Conservation (phyloP, 2,797 vertebrate species). For the Fratercula arctica region DNA sequence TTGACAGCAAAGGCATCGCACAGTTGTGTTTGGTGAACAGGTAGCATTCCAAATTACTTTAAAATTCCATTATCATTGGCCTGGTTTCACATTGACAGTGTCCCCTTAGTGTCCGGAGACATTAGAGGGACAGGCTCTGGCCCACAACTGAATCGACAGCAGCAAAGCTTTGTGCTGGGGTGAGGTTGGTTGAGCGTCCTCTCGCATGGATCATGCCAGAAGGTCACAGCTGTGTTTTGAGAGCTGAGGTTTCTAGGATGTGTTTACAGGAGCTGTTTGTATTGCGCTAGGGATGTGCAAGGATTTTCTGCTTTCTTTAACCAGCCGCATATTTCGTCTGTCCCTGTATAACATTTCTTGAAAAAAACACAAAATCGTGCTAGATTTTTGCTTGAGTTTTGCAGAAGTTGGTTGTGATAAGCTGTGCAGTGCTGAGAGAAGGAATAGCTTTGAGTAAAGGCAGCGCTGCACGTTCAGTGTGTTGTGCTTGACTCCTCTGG, state of each 20-base stretch:
- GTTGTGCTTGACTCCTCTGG: neutral
- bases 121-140: neutral
- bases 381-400: neutral
- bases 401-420: neutral
- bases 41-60: neutral
- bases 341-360: neutral
- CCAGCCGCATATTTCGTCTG: neutral
- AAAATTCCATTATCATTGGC: neutral
- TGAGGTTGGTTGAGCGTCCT: neutral
- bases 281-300: neutral
- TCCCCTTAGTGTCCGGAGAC: neutral
- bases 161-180: neutral
- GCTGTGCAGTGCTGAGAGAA: neutral
- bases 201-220: accelerated
- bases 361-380: neutral
- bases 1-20: neutral
- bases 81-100: neutral
- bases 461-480: neutral
- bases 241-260: neutral
- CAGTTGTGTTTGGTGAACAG: neutral
- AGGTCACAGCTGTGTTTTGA: neutral
- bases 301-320: slow-evolving; percentile 4
- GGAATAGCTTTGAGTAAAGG: neutral
- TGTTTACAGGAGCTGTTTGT: neutral
- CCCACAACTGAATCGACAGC: neutral